phyloP scores from a whole-genome alignment of 1,140 invertebrate genomes.

The Scylla paramamosain region DNA sequence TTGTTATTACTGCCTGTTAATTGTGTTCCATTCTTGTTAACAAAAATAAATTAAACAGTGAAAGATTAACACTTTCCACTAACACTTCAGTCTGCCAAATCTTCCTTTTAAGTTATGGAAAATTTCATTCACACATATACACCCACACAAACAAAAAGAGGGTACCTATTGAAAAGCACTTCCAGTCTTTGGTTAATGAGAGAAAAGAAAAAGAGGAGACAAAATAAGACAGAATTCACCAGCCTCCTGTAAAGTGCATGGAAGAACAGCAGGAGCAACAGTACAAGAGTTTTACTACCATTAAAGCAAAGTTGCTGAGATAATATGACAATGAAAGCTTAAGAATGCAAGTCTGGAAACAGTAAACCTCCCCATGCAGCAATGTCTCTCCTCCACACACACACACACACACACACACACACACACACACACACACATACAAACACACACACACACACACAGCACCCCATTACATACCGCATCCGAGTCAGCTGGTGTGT shows the following conservation, averaged over 20 bases:
- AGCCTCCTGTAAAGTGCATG: neutral
- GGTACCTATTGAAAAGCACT: no score
- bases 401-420: neutral
- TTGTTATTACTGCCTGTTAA: neutral
- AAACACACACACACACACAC: neutral
- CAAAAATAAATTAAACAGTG: neutral
- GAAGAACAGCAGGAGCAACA: neutral
- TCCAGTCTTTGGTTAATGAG: no score
- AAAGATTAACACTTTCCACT: neutral
- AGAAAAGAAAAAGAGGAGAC: neutral
- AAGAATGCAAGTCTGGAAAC: neutral
- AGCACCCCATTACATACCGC: slow-evolving; percentile 74
- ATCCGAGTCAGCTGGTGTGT: slow-evolving; percentile 90
- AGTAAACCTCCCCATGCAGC: no score
- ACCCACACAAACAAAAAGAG: no score
- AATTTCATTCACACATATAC: no score
- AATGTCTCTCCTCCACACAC: neutral
- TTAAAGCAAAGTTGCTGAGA: neutral
- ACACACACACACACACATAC: neutral
- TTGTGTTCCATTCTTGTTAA: no score
- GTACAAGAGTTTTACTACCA: neutral
- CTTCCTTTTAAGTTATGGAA: neutral
- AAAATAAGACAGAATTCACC: neutral
- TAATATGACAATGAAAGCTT: neutral
- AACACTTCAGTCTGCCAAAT: neutral